Evolutionary conservation across 2,797 vertebrate genomes (phyloP).

Genomic region (Danio tinwini): DNA sequence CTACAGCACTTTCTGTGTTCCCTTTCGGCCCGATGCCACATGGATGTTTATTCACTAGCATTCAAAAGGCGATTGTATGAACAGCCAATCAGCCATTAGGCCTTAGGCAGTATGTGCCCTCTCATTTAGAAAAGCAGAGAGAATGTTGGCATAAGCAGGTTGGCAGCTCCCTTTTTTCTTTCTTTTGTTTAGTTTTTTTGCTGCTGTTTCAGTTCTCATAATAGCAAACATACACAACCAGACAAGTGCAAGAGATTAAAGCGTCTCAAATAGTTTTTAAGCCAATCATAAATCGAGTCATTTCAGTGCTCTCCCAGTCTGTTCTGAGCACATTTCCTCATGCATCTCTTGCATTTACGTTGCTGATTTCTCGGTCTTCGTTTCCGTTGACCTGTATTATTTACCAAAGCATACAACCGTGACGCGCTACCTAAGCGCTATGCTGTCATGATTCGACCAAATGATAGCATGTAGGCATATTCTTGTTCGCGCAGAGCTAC

Average conservation of each 20-base stretch:
- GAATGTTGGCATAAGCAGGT: conserved; percentile 74
- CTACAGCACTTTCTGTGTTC: conserved; percentile 77
- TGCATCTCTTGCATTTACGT: conserved; percentile 16
- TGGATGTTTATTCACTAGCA: conserved; percentile 85
- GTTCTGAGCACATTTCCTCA: conserved; percentile 4
- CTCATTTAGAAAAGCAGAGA: conserved; percentile 72
- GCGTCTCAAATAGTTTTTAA: neutral
- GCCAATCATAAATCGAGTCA: neutral
- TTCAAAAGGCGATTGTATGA: conserved; percentile 84
- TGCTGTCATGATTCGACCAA: conserved; percentile 34
- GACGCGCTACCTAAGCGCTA: conserved; percentile 33
- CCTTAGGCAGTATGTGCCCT: conserved; percentile 76
- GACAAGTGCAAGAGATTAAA: conserved; percentile 10
- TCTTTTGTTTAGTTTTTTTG: neutral
- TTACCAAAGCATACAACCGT: conserved; percentile 42
- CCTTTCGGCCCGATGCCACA: conserved; percentile 77
- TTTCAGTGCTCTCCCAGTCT: conserved; percentile 8
- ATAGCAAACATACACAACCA: conserved; percentile 23
- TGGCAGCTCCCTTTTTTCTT: conserved; percentile 33
- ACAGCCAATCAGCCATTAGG: conserved; percentile 83
- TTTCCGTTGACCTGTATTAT: conserved; percentile 36
- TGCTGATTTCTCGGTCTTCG: conserved; percentile 30
- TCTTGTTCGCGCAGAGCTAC: conserved; percentile 63
- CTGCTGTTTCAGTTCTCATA: conserved; percentile 24
- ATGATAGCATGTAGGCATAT: conserved; percentile 61